Evolutionary conservation across 1,140 invertebrate species (phyloP).

Genomic region (Capitella teleta): DNA sequence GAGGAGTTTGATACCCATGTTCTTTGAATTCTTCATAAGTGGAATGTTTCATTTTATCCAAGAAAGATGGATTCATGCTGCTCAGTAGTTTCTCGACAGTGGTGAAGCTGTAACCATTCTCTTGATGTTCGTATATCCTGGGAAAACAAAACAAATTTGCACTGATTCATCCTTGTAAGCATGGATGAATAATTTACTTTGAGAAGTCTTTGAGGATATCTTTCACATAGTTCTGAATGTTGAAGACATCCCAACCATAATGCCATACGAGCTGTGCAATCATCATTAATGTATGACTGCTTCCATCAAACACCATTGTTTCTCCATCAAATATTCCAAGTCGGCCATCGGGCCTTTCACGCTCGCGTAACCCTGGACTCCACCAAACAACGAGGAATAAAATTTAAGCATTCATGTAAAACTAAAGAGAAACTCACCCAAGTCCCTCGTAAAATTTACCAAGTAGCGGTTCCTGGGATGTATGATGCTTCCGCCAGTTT

Average conservation of each 20-base stretch:
- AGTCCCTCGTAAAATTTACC: constrained; percentile 46
- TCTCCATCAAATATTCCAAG: constrained; percentile 48
- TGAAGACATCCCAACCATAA: constrained; percentile 48
- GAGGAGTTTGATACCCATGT: no score
- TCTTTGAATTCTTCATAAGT: no score
- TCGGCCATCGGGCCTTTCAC: background rate
- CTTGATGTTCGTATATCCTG: no score
- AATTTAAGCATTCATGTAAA: no score
- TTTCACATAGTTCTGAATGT: constrained; percentile 38
- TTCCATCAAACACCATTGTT: constrained; percentile 47
- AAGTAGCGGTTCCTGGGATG: constrained; percentile 53
- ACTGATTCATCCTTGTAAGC: no score
- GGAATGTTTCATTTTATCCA: no score
- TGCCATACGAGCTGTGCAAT: constrained; percentile 45
- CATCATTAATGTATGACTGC: constrained; percentile 41
- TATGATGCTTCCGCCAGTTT: constrained; percentile 52
- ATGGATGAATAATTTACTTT: no score
- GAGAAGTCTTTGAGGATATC: constrained; percentile 40
- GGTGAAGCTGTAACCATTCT: no score
- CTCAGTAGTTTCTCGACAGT: no score
- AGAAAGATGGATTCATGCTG: no score
- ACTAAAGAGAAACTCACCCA: constrained; percentile 44
- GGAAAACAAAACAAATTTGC: no score
- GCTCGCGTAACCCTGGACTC: constrained; percentile 11
- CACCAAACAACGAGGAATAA: no score